Conservation (phyloP, 2,888 invertebrate species). For the Gymnosoma rotundatum region DNA sequence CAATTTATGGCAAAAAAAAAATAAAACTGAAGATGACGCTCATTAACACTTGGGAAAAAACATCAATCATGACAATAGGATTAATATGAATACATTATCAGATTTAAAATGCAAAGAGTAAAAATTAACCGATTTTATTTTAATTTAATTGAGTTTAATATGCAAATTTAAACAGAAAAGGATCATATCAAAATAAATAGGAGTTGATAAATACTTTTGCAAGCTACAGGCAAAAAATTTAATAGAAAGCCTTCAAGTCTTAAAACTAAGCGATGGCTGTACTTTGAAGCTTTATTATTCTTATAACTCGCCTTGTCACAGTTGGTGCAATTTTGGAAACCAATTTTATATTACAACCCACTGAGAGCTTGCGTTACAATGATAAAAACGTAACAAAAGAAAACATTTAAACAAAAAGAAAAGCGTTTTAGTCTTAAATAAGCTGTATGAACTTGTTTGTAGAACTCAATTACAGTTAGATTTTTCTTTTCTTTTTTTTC, state of each 20-base stretch:
- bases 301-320: constrained; percentile 1
- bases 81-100: constrained; percentile 50
- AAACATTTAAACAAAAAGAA: background rate
- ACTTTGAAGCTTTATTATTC: background rate
- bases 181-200: background rate
- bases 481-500: background rate
- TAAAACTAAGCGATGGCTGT: no score
- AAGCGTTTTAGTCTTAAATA: constrained; percentile 46
- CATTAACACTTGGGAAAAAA: constrained; percentile 60
- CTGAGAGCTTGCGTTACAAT: constrained; percentile 58
- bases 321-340: constrained; percentile 22
- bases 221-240: background rate
- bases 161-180: background rate
- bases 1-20: constrained; percentile 49
- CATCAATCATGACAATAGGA: constrained; percentile 63
- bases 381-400: constrained; percentile 10
- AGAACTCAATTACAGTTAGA: constrained; percentile 59
- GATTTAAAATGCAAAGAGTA: constrained; percentile 14
- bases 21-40: constrained; percentile 41
- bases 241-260: no score
- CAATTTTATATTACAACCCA: constrained; percentile 57
- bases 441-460: constrained; percentile 50
- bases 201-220: no score
- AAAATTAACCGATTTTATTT: constrained; percentile 38
- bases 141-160: constrained; percentile 35